Conservation (phyloP, 2,113 vertebrate genomes). For the Corydoras sp. region DNA sequence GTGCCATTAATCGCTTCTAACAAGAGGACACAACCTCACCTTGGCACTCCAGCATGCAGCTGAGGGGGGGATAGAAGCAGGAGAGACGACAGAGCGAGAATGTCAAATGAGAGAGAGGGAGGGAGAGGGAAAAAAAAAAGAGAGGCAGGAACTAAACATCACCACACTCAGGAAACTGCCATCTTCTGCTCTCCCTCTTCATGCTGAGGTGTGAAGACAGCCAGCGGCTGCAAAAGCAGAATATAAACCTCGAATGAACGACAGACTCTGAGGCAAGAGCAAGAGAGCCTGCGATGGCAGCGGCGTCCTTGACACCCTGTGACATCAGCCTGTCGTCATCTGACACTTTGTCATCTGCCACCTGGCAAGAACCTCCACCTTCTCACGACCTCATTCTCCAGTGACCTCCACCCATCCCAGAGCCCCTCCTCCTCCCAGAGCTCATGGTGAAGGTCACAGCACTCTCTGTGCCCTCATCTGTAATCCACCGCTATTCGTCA, state of each 20-base stretch:
- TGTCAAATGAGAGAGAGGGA: conserved; percentile 6
- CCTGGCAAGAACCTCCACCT: conserved; percentile 74
- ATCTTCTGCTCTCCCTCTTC: conserved; percentile 51
- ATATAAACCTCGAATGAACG: conserved; percentile 57
- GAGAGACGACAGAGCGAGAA: not conserved
- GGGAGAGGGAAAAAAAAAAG: conserved; percentile 17
- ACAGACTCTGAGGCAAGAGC: conserved; percentile 47
- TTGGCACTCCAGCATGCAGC: conserved; percentile 62
- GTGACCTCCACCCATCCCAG: conserved; percentile 69
- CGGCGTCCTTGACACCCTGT: conserved; percentile 84
- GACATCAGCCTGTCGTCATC: conserved; percentile 82
- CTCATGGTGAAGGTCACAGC: conserved; percentile 89
- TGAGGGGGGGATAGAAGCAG: conserved; percentile 21
- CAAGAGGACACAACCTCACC: conserved; percentile 72
- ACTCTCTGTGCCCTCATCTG: conserved; percentile 98
- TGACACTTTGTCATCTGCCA: conserved; percentile 90
- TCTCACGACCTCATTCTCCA: conserved; percentile 82
- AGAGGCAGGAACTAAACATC: conserved; percentile 63
- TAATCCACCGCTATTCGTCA: conserved; percentile 98
- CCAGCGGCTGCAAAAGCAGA: conserved; percentile 55
- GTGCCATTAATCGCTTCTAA: conserved; percentile 72
- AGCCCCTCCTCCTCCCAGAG: conserved; percentile 56
- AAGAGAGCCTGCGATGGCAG: conserved; percentile 54
- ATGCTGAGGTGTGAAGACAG: conserved; percentile 48
- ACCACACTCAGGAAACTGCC: conserved; percentile 55